Evolutionary conservation across 2,888 invertebrate genomes (phyloP).

Genomic region (Erpobdella octoculata): DNA sequence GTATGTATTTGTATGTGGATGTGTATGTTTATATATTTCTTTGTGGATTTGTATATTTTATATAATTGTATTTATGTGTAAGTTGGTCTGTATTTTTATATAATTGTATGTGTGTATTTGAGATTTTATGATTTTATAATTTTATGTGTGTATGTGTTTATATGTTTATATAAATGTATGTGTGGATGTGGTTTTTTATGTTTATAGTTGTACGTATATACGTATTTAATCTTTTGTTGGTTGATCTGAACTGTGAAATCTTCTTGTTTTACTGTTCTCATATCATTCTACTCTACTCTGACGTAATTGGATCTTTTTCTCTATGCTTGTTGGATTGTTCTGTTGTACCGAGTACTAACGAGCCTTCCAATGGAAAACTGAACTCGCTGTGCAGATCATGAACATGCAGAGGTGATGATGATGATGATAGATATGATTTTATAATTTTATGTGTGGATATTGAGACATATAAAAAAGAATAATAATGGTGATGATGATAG

Average conservation of each 20-base stretch:
- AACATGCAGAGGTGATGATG: no score
- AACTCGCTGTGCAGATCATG: no score
- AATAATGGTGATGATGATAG: neutral
- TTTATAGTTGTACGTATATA: neutral
- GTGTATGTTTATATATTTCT: neutral
- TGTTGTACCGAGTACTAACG: no score
- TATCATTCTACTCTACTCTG: no score
- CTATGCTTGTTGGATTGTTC: no score
- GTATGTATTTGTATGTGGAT: neutral
- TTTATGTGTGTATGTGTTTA: neutral
- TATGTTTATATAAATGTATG: neutral
- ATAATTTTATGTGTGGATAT: neutral
- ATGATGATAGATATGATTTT: neutral
- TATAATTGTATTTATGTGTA: neutral
- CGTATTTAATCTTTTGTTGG: neutral
- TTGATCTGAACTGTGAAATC: no score
- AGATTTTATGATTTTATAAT: neutral
- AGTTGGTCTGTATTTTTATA: neutral
- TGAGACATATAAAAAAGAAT: neutral
- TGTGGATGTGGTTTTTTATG: neutral
- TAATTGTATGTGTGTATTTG: neutral
- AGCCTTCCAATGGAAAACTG: no score
- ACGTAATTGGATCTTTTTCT: no score
- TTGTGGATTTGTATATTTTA: neutral
- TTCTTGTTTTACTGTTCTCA: no score